These are phyloP conservation scores for Amblyraja radiata DNA, from an alignment of 2,797 vertebrate genomes.

Conservation along the genomic window DNA sequence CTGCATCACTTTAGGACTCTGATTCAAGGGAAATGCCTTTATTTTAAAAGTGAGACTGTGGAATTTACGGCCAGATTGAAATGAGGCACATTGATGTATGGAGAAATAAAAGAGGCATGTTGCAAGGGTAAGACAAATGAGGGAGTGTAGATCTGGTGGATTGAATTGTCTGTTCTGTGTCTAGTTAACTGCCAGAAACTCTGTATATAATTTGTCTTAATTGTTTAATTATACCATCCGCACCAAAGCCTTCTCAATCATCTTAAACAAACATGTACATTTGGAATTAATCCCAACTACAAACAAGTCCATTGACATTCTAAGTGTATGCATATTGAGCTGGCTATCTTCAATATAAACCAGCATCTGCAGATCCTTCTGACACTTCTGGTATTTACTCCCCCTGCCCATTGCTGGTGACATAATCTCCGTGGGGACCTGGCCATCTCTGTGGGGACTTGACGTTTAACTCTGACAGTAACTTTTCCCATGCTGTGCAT, in stretches of 20 bases:
- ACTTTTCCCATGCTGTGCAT: background rate
- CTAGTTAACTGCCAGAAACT: background rate
- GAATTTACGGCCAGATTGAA: background rate
- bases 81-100: background rate
- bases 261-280: background rate
- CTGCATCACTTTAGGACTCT: too few relatives aligned
- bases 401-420: background rate
- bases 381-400: background rate
- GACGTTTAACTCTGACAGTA: background rate
- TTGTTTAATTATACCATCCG: background rate
- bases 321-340: background rate
- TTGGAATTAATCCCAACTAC: background rate
- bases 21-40: background rate
- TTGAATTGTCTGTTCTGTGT: background rate
- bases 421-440: too few relatives aligned
- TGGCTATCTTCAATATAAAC: background rate
- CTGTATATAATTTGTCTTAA: background rate
- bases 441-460: too few relatives aligned
- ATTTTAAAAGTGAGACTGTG: background rate
- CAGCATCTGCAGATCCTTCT: too few relatives aligned
- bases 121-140: background rate
- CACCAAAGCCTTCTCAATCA: background rate
- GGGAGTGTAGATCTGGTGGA: background rate
- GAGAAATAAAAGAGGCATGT: background rate
- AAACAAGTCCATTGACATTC: background rate